Percentiles rank a stretch among this genome's conserved stretches.
Conservation (phyloP, 2,113 vertebrate species). For the Chionis minor region DNA sequence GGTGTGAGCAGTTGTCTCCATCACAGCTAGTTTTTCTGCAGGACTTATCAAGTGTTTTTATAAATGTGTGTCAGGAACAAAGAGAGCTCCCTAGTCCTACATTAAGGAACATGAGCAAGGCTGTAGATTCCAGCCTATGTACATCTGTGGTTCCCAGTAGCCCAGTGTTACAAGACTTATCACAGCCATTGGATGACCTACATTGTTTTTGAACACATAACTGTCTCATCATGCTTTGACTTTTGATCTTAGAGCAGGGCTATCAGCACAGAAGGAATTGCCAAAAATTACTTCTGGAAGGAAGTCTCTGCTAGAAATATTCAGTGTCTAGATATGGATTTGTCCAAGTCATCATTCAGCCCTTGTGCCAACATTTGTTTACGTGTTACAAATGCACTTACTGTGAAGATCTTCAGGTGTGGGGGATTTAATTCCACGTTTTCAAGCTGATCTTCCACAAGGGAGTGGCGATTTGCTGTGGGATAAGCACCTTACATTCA, state of each 20-base stretch:
- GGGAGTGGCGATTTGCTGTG: constrained; percentile 7
- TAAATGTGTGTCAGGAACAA: neutral
- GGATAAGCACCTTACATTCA: constrained; percentile 41
- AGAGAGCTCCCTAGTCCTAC: neutral
- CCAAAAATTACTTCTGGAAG: neutral
- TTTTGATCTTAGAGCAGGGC: neutral
- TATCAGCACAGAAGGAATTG: neutral
- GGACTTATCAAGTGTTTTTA: neutral
- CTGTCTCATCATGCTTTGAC: neutral
- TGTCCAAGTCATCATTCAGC: neutral
- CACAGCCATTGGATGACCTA: neutral
- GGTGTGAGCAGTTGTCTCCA: neutral
- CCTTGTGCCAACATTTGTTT: neutral
- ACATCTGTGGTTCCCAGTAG: neutral
- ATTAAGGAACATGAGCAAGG: neutral
- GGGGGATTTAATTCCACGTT: neutral
- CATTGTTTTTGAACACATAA: neutral
- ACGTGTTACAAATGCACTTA: neutral
- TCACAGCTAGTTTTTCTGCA: neutral
- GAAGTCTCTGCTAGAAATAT: neutral
- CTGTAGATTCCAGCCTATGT: neutral
- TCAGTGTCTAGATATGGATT: neutral
- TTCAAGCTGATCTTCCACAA: neutral
- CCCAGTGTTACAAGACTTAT: accelerated
- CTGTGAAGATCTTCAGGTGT: neutral